phyloP scores from a whole-genome alignment of 1,140 invertebrate genomes.

The Drosophila parvula region DNA sequence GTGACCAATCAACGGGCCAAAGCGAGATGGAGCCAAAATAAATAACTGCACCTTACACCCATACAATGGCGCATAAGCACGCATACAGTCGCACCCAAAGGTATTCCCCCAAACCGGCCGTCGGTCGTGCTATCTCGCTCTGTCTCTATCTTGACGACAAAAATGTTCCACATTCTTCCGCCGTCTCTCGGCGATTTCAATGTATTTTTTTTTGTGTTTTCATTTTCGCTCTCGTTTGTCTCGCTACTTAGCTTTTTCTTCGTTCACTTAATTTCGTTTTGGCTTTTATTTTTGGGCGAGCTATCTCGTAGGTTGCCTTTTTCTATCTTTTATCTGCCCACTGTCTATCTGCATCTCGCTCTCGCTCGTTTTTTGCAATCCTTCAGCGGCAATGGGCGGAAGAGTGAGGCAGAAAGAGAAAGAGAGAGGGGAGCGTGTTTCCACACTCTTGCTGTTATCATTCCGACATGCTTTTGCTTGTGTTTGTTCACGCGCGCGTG shows the following conservation, averaged over 20 bases:
- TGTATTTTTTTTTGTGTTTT: conserved; percentile 60
- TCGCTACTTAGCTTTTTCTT: conserved; percentile 46
- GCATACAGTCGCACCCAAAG: conserved; percentile 56
- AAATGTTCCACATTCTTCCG: conserved; percentile 79
- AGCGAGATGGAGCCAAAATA: conserved; percentile 64
- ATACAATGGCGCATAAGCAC: conserved; percentile 22
- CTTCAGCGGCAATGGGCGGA: conserved; percentile 7
- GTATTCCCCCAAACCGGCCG: conserved; percentile 76
- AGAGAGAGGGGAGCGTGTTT: conserved; percentile 12
- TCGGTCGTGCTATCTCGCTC: conserved; percentile 9
- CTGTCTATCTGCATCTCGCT: conserved; percentile 39
- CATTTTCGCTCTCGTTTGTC: conserved; percentile 78
- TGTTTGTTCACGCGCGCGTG: conserved; percentile 81
- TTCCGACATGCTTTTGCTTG: conserved; percentile 73
- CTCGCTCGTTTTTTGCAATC: conserved; percentile 40
- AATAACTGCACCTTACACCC: conserved; percentile 74
- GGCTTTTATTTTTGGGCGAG: conserved; percentile 57
- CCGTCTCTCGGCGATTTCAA: conserved; percentile 13
- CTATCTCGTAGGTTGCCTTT: conserved; percentile 53
- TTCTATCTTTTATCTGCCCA: conserved; percentile 59
- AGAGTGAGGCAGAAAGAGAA: conserved; percentile 9
- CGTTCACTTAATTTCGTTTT: conserved; percentile 29
- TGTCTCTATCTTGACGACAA: conserved; percentile 40
- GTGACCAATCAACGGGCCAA: conserved; percentile 59
- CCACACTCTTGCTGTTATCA: conserved; percentile 63